Evolutionary conservation across 1,140 invertebrate species (phyloP).

Genomic region (Littorina saxatilis): DNA sequence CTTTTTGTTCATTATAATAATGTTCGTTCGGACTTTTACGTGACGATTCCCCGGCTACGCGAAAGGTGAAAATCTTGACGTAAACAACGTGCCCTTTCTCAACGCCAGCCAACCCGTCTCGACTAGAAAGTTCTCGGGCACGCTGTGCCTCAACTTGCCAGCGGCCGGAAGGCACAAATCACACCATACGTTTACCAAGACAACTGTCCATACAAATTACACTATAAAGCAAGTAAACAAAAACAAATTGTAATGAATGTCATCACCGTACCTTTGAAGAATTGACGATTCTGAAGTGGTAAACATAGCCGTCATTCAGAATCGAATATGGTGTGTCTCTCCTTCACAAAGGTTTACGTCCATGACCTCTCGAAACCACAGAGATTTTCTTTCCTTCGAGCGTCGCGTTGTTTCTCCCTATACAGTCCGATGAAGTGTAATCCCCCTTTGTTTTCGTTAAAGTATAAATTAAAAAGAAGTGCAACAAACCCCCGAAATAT

Average conservation of each 20-base stretch:
- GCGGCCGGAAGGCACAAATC: not conserved
- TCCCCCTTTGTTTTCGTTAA: conserved; percentile 29
- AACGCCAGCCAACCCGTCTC: conserved; percentile 12
- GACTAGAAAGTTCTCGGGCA: not conserved
- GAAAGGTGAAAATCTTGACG: not conserved
- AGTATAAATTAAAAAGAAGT: conserved; percentile 23
- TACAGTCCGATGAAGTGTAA: conserved; percentile 19
- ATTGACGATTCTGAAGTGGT: conserved; percentile 26
- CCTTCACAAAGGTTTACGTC: conserved; percentile 31
- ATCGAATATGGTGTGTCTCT: not conserved
- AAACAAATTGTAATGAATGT: not conserved
- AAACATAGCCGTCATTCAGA: conserved; percentile 34
- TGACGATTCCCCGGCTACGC: too few species aligned
- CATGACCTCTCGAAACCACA: conserved; percentile 41
- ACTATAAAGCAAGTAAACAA: not conserved
- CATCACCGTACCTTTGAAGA: conserved; percentile 32
- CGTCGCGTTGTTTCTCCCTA: conserved; percentile 27
- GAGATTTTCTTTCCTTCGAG: not conserved
- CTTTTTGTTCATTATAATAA: too few species aligned
- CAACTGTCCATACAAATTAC: not conserved
- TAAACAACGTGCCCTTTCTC: conserved; percentile 41
- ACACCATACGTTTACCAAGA: not conserved
- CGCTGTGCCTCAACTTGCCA: conserved; percentile 5
- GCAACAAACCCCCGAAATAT: conserved; percentile 61
- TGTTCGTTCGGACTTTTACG: not conserved